Conservation (phyloP, 2,113 vertebrate species). For the Melanerpes formicivorus region DNA sequence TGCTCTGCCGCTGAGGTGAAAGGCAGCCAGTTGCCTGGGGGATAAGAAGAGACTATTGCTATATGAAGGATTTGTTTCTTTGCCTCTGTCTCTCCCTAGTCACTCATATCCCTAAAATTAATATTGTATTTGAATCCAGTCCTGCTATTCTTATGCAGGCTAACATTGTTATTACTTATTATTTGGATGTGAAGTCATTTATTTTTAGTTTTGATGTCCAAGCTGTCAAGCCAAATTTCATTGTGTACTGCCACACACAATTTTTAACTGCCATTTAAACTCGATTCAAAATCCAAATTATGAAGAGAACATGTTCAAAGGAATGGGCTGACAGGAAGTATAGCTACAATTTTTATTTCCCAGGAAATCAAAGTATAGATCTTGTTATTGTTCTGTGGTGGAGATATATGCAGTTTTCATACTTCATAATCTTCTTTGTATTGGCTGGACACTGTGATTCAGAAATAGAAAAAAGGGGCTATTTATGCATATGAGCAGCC, state of each 20-base stretch:
- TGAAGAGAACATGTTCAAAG: conserved; percentile 83
- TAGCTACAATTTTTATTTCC: conserved; percentile 80
- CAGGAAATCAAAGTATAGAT: conserved; percentile 81
- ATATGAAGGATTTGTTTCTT: conserved; percentile 90
- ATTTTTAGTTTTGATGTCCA: conserved; percentile 91
- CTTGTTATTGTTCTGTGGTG: conserved; percentile 44
- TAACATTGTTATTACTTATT: conserved; percentile 99
- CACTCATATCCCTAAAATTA: conserved; percentile 97
- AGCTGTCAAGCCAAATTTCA: conserved; percentile 91
- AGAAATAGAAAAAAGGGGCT: not conserved
- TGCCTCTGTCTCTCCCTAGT: conserved; percentile 89
- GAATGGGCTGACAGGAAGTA: conserved; percentile 76
- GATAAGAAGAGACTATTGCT: conserved; percentile 93
- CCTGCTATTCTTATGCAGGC: conserved; percentile 93
- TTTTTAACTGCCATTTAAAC: conserved; percentile 97
- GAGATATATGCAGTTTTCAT: not conserved
- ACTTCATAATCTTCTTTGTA: conserved; percentile 36
- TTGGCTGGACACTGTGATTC: conserved; percentile 25
- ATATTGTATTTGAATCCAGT: conserved; percentile 97
- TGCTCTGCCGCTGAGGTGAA: conserved; percentile 91
- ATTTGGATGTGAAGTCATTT: conserved; percentile 93
- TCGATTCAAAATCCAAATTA: conserved; percentile 87
- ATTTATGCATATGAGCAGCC: conserved; percentile 14
- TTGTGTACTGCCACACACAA: conserved; percentile 88
- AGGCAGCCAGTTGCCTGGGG: conserved; percentile 93